Percentiles rank a stretch among this genome's conserved stretches.
Evolutionary conservation across 2,888 invertebrate species (phyloP).

Genomic region (Drosophila putrida): DNA sequence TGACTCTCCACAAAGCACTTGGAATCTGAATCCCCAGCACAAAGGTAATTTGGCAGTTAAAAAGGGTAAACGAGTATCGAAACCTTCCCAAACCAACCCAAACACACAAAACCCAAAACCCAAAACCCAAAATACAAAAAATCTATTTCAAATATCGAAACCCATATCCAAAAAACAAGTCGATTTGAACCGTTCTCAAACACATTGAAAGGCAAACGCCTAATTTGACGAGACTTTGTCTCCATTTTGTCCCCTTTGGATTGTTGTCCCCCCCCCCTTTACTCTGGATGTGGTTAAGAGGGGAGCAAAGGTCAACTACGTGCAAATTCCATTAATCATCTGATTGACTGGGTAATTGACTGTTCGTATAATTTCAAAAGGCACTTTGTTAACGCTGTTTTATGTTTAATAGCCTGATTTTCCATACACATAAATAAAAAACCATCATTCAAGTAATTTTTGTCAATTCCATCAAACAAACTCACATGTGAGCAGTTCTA

Average conservation of each 20-base stretch:
- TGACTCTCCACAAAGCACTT: background rate
- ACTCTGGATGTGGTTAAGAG: background rate
- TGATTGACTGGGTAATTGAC: slow-evolving; percentile 78
- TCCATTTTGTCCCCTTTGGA: slow-evolving; percentile 22
- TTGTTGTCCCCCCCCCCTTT: background rate
- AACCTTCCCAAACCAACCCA: background rate
- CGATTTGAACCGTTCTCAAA: slow-evolving; percentile 61
- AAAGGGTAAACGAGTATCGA: slow-evolving; percentile 65
- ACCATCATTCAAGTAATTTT: slow-evolving; percentile 21
- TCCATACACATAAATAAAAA: background rate
- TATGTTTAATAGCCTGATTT: slow-evolving; percentile 3
- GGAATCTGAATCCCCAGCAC: slow-evolving; percentile 24
- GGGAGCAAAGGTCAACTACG: slow-evolving; percentile 29
- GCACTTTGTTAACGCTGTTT: slow-evolving; percentile 13
- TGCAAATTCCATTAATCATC: slow-evolving; percentile 69
- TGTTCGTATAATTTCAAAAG: slow-evolving; percentile 31
- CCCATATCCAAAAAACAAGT: slow-evolving; percentile 2
- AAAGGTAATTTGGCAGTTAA: slow-evolving; percentile 76
- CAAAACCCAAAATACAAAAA: slow-evolving; percentile 1
- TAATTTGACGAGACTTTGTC: slow-evolving; percentile 64
- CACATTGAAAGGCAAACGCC: slow-evolving; percentile 49
- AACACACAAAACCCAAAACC: background rate
- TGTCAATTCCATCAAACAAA: background rate
- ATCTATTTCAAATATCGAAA: background rate
- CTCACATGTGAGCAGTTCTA: background rate